Conservation (phyloP, 1,140 invertebrate genomes). For the Pogonomyrmex californicus region DNA sequence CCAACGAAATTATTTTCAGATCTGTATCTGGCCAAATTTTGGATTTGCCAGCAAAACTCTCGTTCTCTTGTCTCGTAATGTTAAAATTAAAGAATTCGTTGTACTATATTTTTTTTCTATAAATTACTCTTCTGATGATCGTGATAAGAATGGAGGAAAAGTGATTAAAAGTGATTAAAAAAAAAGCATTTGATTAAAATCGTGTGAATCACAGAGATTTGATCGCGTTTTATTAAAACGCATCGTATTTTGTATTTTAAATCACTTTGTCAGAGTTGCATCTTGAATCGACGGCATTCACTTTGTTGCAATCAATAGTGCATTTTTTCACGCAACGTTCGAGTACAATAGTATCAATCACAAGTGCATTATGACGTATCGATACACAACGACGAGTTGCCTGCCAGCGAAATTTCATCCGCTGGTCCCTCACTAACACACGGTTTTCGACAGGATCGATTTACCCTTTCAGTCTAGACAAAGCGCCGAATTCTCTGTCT, state of each 20-base stretch:
- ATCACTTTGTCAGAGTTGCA: background rate
- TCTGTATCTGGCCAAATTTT: too few species aligned
- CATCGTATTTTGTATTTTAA: background rate
- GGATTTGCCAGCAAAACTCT: too few species aligned
- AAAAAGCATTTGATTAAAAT: background rate
- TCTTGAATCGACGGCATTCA: conserved; percentile 26
- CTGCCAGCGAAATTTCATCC: conserved; percentile 11
- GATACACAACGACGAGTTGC: conserved; percentile 2
- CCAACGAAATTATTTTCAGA: too few species aligned
- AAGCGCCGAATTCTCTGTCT: background rate
- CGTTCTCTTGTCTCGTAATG: too few species aligned
- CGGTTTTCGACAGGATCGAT: conserved; percentile 28
- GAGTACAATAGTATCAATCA: conserved; percentile 28
- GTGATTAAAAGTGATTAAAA: background rate
- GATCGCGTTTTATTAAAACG: conserved; percentile 4
- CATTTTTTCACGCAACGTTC: conserved; percentile 23
- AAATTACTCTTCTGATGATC: background rate
- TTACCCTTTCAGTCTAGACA: conserved; percentile 9
- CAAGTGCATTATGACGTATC: background rate
- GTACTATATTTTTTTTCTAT: background rate
- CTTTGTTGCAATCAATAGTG: conserved; percentile 25
- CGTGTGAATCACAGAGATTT: background rate
- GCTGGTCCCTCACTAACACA: conserved; percentile 2
- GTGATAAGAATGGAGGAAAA: background rate
- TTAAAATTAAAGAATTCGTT: too few species aligned